Evolutionary conservation across 2,888 invertebrate species (phyloP).

Genomic region (Shargacucullia verbasci): DNA sequence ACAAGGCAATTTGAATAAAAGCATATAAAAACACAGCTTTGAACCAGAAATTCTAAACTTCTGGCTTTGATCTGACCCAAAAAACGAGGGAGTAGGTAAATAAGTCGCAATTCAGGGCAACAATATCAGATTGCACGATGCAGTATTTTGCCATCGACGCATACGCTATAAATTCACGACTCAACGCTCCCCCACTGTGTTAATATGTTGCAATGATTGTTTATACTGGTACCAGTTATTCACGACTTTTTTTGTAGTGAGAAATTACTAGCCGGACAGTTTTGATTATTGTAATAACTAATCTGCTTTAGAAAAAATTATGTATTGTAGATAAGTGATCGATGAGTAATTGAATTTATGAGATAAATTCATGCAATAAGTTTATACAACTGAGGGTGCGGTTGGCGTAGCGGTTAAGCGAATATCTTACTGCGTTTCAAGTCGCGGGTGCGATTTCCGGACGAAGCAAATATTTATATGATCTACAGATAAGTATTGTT

Average conservation of each 20-base stretch:
- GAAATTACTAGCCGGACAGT: conserved; percentile 4
- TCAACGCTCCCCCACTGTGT: conserved; percentile 34
- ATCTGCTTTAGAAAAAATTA: no score
- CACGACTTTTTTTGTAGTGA: conserved; percentile 11
- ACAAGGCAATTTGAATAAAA: no score
- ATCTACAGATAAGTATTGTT: no score
- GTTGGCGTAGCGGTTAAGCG: no score
- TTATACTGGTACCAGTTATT: conserved; percentile 19
- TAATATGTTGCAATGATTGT: conserved; percentile 37
- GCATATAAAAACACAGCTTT: no score
- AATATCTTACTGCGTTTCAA: no score
- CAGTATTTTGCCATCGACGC: conserved; percentile 45
- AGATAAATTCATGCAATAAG: no score
- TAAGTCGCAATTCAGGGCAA: conserved; percentile 21
- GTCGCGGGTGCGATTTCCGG: no score
- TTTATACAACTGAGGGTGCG: no score
- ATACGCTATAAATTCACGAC: conserved; percentile 48
- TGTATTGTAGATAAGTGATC: no score
- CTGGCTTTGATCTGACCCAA: neutral
- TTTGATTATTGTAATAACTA: neutral
- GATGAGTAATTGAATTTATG: no score
- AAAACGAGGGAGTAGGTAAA: conserved; percentile 27
- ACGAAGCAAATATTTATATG: no score
- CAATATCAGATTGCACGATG: conserved; percentile 40
- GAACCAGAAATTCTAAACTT: neutral